phyloP scores from a whole-genome alignment of 2,888 invertebrate species.

The Romanomermis culicivorax region DNA sequence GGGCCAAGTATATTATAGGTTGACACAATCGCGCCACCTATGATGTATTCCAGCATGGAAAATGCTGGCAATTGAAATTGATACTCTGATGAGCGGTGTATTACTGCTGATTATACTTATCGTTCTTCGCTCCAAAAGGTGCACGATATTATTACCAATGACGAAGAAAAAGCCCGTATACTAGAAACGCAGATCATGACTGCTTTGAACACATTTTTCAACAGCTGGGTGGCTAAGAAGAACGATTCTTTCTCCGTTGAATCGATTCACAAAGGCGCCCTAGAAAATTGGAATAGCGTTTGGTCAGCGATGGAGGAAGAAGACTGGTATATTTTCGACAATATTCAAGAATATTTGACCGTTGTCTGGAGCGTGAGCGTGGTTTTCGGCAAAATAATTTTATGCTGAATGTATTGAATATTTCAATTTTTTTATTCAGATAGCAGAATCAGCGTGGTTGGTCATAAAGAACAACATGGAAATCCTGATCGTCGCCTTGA shows the following conservation, averaged over 20 bases:
- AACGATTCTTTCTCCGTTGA: background rate
- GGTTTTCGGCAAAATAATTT: background rate
- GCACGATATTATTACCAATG: background rate
- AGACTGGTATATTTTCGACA: background rate
- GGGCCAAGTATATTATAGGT: too few relatives aligned
- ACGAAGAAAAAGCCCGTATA: background rate
- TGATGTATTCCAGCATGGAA: too few relatives aligned
- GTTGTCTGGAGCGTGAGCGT: background rate
- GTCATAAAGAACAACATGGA: slow-evolving; percentile 4
- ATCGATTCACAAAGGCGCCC: background rate
- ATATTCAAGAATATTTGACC: slow-evolving; percentile 1
- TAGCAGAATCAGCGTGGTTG: background rate
- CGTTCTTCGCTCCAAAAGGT: too few relatives aligned
- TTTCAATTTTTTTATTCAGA: slow-evolving; percentile 2
- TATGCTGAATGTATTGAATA: background rate
- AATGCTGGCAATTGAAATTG: too few relatives aligned
- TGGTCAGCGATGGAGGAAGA: background rate
- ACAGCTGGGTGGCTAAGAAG: background rate
- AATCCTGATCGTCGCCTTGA: slow-evolving; percentile 2
- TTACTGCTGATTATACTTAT: too few relatives aligned
- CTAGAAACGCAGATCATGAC: slow-evolving; percentile 2
- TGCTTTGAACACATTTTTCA: background rate
- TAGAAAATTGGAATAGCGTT: background rate
- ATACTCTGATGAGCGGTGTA: too few relatives aligned
- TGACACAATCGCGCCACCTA: too few relatives aligned